Evolutionary conservation across 1,140 invertebrate species (phyloP).

Genomic region (Aphis gossypii): DNA sequence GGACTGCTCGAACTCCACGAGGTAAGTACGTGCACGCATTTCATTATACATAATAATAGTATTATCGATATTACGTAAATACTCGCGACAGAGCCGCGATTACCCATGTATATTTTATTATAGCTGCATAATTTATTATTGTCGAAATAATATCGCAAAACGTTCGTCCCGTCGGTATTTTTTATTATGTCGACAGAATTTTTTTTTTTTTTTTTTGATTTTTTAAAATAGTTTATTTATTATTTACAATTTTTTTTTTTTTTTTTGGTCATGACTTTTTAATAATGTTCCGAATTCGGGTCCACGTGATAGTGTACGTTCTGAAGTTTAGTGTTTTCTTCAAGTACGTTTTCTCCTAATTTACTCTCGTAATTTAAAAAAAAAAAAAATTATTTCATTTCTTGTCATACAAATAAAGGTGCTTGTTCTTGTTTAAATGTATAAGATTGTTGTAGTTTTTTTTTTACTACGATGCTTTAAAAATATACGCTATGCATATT

Average conservation of each 20-base stretch:
- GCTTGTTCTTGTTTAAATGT: neutral
- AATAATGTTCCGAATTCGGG: too few relatives aligned
- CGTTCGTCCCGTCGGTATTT: neutral
- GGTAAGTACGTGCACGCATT: conserved; percentile 29
- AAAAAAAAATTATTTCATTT: neutral
- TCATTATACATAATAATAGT: neutral
- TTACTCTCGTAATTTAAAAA: neutral
- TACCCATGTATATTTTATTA: too few relatives aligned
- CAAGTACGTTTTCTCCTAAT: neutral
- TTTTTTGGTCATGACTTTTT: too few relatives aligned
- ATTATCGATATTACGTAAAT: neutral
- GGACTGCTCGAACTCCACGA: neutral
- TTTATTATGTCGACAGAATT: neutral
- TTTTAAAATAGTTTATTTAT: neutral
- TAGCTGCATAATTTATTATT: too few relatives aligned
- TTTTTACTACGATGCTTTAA: neutral
- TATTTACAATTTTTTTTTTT: neutral
- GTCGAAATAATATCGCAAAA: too few relatives aligned
- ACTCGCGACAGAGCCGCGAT: too few relatives aligned
- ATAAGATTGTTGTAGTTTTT: neutral
- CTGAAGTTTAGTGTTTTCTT: too few relatives aligned
- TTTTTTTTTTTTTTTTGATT: neutral
- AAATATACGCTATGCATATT: neutral
- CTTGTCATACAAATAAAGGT: neutral
- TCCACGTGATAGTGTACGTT: too few relatives aligned